Percentiles rank a stretch among this genome's conserved stretches.
These are phyloP conservation scores for Ormyrus rosae DNA, from an alignment of 2,888 invertebrate genomes.

Conservation along the genomic window DNA sequence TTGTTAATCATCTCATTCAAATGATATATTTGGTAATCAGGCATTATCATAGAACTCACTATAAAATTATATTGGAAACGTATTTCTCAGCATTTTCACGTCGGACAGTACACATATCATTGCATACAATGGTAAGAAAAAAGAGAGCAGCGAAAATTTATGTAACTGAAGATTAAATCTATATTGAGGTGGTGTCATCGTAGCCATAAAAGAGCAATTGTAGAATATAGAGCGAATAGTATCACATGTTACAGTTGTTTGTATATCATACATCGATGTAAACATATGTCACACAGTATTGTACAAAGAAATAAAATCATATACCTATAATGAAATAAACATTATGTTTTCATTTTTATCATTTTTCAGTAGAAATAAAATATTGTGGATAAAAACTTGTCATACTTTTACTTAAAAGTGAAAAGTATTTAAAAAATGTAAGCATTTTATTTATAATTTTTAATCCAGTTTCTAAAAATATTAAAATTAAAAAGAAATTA, in stretches of 20 bases:
- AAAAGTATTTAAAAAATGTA: too few species aligned
- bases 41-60: conserved; percentile 26
- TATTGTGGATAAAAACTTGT: background rate
- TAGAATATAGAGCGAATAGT: conserved; percentile 61
- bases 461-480: background rate
- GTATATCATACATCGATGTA: conserved; percentile 62
- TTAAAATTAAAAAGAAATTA: too few species aligned
- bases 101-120: conserved; percentile 65
- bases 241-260: conserved; percentile 62
- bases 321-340: conserved; percentile 47
- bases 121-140: conserved; percentile 36
- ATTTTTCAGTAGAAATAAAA: background rate
- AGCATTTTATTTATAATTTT: background rate
- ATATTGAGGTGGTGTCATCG: conserved; percentile 43
- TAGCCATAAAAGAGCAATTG: conserved; percentile 55
- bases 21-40: conserved; percentile 48
- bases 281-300: conserved; percentile 61
- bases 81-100: conserved; percentile 65
- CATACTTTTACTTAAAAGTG: background rate
- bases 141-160: conserved; percentile 26
- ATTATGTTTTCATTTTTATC: conserved; percentile 5
- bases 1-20: conserved; percentile 47
- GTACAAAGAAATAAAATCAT: conserved; percentile 60
- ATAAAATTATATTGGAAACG: conserved; percentile 56
- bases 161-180: conserved; percentile 32